A percentile compares a stretch with the other conserved stretches of the same genome.
Evolutionary conservation across 2,888 invertebrate genomes (phyloP).

Genomic region (Ferrisia virgata): DNA sequence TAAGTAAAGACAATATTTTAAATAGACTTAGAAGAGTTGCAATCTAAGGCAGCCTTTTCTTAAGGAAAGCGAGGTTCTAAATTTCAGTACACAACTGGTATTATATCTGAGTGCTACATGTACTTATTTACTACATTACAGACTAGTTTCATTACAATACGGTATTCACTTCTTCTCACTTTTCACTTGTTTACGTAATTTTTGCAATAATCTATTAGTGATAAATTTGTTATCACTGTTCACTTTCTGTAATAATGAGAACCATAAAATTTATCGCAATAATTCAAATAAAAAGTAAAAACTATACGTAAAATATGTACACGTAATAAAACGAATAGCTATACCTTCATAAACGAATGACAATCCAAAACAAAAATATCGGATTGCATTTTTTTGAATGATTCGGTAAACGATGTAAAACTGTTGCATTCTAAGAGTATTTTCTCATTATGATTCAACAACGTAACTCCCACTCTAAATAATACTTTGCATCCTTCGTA

Average conservation of each 20-base stretch:
- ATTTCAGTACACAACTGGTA: too few species aligned
- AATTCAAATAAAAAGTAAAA: not conserved
- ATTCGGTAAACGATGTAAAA: slow-evolving; percentile 74
- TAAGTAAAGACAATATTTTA: not conserved
- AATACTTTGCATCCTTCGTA: slow-evolving; percentile 91
- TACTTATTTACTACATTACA: too few species aligned
- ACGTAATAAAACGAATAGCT: too few species aligned
- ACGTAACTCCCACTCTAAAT: slow-evolving; percentile 80
- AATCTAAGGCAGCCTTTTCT: not conserved
- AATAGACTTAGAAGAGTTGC: not conserved
- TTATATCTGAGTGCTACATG: too few species aligned
- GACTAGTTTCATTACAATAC: not conserved
- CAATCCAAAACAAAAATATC: slow-evolving; percentile 77
- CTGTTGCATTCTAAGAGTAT: slow-evolving; percentile 74
- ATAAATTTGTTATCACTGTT: slow-evolving; percentile 37
- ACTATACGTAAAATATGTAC: not conserved
- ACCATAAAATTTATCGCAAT: not conserved
- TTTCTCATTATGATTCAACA: slow-evolving; percentile 71
- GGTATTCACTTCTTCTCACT: slow-evolving; percentile 18
- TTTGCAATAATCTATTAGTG: slow-evolving; percentile 16
- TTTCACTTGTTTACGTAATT: slow-evolving; percentile 27
- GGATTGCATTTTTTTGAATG: slow-evolving; percentile 77
- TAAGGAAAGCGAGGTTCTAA: not conserved
- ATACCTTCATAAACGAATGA: slow-evolving; percentile 83
- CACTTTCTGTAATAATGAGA: slow-evolving; percentile 32